Evolutionary conservation across 2,888 invertebrate species (phyloP).

Genomic region (Drosophila bunnanda): DNA sequence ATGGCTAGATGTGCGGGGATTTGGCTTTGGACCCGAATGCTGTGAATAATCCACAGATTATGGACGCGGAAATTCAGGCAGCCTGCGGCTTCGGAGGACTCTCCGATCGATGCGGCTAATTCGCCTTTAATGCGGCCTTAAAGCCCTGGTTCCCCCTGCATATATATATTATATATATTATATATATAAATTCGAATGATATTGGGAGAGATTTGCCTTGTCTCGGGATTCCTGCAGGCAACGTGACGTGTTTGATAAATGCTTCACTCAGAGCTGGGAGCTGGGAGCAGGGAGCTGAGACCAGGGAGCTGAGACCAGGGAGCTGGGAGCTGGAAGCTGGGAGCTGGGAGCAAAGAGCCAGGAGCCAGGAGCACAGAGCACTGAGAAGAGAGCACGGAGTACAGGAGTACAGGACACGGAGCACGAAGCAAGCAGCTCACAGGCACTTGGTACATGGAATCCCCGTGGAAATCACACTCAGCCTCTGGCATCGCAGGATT

Average conservation of each 20-base stretch:
- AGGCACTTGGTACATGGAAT: not conserved
- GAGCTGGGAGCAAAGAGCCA: not conserved
- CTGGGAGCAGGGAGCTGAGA: not conserved
- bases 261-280: not conserved
- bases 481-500: slow-evolving; percentile 4
- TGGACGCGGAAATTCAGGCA: slow-evolving; percentile 1
- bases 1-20: slow-evolving; percentile 20
- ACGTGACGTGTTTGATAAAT: slow-evolving; percentile 32
- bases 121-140: slow-evolving; percentile 24
- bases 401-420: not conserved
- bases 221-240: slow-evolving; percentile 1
- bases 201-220: not conserved
- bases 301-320: too few species aligned
- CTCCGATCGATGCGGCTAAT: slow-evolving; percentile 36
- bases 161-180: not conserved
- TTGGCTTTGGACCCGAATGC: not conserved
- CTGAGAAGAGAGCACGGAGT: too few species aligned
- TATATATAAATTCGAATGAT: slow-evolving; percentile 6
- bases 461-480: slow-evolving; percentile 34
- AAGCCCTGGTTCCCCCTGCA: not conserved
- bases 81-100: slow-evolving; percentile 11
- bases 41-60: slow-evolving; percentile 40
- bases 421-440: not conserved
- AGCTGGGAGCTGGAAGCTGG: not conserved
- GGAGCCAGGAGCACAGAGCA: not conserved